Evolutionary conservation across 2,113 vertebrate genomes (phyloP).

Genomic region (Himantopus leucocephalus): DNA sequence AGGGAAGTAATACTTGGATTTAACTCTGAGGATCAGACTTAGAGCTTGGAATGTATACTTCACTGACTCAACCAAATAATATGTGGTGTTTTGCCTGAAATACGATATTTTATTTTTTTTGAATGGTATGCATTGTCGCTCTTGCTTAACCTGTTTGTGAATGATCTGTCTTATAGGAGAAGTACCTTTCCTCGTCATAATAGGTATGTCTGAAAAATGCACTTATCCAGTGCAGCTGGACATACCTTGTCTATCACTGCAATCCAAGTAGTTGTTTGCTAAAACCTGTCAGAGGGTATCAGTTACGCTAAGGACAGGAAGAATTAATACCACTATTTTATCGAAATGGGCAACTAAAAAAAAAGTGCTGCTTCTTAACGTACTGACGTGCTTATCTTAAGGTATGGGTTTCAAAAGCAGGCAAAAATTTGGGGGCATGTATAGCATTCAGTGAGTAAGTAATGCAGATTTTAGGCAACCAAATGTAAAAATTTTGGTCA

Average conservation of each 20-base stretch:
- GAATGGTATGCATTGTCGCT: slow-evolving; percentile 39
- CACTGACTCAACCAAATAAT: slow-evolving; percentile 34
- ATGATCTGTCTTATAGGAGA: slow-evolving; percentile 68
- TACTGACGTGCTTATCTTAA: neutral
- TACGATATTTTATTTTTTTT: neutral
- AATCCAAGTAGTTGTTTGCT: neutral
- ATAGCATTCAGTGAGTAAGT: neutral
- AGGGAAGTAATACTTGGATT: slow-evolving; percentile 4
- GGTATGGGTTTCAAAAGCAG: neutral
- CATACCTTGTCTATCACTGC: slow-evolving; percentile 39
- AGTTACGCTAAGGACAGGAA: neutral
- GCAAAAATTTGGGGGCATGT: neutral
- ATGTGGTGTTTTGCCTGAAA: slow-evolving; percentile 39
- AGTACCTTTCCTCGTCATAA: slow-evolving; percentile 61
- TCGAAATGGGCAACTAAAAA: neutral
- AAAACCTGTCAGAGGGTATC: neutral
- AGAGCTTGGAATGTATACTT: slow-evolving; percentile 37
- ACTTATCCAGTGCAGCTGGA: slow-evolving; percentile 56
- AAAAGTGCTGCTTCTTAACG: neutral
- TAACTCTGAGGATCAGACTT: slow-evolving; percentile 20
- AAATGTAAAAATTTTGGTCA: neutral
- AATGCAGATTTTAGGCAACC: neutral
- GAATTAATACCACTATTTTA: neutral
- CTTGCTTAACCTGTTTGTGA: slow-evolving; percentile 71
- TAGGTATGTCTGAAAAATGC: slow-evolving; percentile 60